These are phyloP conservation scores for Drosophila demipolita DNA, from an alignment of 2,888 invertebrate species.

Conservation along the genomic window DNA sequence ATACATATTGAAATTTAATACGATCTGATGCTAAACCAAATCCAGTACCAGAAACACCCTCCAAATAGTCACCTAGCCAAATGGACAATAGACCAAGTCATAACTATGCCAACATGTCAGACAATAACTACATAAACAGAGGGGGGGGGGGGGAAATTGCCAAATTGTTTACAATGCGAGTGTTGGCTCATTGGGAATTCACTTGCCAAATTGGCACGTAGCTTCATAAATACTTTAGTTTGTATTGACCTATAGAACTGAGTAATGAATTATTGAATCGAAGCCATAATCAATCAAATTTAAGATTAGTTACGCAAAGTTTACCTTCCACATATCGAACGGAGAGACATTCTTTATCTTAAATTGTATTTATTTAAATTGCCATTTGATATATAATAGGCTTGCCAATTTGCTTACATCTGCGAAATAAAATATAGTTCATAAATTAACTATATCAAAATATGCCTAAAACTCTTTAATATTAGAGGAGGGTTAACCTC, in stretches of 20 bases:
- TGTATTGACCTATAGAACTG: not conserved
- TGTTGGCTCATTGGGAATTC: slow-evolving; percentile 38
- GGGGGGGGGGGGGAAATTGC: slow-evolving; percentile 14
- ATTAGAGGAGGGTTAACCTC: not conserved
- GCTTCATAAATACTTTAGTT: slow-evolving; percentile 9
- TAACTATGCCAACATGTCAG: slow-evolving; percentile 30
- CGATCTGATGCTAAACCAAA: slow-evolving; percentile 25
- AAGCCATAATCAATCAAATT: not conserved
- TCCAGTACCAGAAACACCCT: not conserved
- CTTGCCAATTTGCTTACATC: not conserved
- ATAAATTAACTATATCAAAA: not conserved
- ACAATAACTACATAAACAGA: slow-evolving; percentile 42
- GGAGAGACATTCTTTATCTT: not conserved
- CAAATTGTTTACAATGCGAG: slow-evolving; percentile 52
- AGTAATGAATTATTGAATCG: not conserved
- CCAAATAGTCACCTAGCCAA: not conserved
- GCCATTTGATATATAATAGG: not conserved
- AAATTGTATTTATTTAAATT: not conserved
- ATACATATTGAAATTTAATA: slow-evolving; percentile 59
- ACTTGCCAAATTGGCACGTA: slow-evolving; percentile 3
- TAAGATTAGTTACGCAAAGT: not conserved
- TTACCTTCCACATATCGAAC: not conserved
- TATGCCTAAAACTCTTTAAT: not conserved
- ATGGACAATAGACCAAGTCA: not conserved
- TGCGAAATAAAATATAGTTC: not conserved